phyloP scores from a whole-genome alignment of 2,113 vertebrate species.

The Progne subis region DNA sequence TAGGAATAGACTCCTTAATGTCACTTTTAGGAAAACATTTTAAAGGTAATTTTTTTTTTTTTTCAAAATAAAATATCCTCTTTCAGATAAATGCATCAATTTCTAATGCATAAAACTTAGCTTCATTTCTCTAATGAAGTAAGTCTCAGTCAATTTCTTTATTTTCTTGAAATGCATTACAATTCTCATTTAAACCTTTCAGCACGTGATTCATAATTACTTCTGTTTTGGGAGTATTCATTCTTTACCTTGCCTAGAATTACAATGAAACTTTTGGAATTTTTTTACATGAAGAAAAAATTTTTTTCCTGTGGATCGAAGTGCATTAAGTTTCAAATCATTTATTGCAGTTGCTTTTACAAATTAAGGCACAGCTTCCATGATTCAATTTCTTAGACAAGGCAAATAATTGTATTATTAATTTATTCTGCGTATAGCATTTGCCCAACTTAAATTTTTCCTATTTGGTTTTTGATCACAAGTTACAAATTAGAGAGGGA shows the following conservation, averaged over 20 bases:
- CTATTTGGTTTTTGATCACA: not conserved
- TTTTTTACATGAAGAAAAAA: constrained; percentile 37
- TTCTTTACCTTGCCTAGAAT: constrained; percentile 35
- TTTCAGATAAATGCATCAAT: not conserved
- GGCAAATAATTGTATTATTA: constrained; percentile 26
- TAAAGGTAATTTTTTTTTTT: not conserved
- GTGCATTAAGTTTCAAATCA: constrained; percentile 53
- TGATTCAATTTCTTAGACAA: constrained; percentile 22
- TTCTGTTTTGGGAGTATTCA: constrained; percentile 3
- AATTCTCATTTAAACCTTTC: constrained; percentile 13
- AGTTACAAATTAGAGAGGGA: not conserved
- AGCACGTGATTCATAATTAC: constrained; percentile 48
- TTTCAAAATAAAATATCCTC: not conserved
- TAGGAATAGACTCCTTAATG: not conserved
- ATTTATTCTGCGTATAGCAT: constrained; percentile 8
- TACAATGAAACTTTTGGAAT: constrained; percentile 5
- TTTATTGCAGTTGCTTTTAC: constrained; percentile 41
- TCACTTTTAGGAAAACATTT: not conserved
- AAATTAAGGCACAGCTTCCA: constrained; percentile 42
- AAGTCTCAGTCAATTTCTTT: not conserved
- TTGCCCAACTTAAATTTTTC: not conserved
- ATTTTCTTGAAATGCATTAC: not conserved
- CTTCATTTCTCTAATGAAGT: not conserved
- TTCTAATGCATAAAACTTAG: not conserved
- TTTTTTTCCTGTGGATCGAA: not conserved